These are phyloP conservation scores for Lasioglossum vierecki DNA, from an alignment of 2,888 invertebrate species.

Conservation along the genomic window DNA sequence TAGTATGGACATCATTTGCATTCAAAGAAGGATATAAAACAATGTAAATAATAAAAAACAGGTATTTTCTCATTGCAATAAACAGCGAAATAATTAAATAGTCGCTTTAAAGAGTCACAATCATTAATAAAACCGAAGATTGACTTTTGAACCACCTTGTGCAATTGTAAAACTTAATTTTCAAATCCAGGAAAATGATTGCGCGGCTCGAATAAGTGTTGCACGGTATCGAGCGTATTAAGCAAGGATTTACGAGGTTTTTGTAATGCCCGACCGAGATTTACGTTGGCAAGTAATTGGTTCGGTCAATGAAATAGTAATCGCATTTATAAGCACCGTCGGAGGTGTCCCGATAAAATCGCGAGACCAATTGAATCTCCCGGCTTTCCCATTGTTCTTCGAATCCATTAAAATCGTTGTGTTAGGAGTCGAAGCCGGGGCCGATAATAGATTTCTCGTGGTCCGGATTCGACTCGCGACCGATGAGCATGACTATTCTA, in stretches of 20 bases:
- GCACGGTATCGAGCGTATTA: not conserved
- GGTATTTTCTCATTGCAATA: too few species aligned
- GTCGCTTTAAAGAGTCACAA: too few species aligned
- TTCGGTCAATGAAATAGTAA: conserved; percentile 11
- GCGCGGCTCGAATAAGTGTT: not conserved
- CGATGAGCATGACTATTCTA: not conserved
- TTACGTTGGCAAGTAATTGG: not conserved
- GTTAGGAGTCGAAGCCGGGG: not conserved
- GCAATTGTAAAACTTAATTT: not conserved
- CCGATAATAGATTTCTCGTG: conserved; percentile 30
- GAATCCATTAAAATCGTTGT: conserved; percentile 27
- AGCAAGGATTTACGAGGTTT: not conserved
- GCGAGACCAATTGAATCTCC: conserved; percentile 25
- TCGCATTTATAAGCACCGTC: not conserved
- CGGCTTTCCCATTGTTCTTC: conserved; percentile 24
- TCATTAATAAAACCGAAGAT: not conserved
- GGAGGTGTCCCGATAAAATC: conserved; percentile 8
- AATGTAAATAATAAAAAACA: too few species aligned
- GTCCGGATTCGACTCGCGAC: not conserved
- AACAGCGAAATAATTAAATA: too few species aligned
- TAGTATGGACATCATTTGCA: too few species aligned
- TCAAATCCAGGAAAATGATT: not conserved
- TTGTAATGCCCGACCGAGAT: not conserved
- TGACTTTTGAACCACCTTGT: accelerated
- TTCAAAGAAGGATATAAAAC: too few species aligned